phyloP scores from a whole-genome alignment of 2,888 invertebrate genomes.

The Hyposoter didymator region DNA sequence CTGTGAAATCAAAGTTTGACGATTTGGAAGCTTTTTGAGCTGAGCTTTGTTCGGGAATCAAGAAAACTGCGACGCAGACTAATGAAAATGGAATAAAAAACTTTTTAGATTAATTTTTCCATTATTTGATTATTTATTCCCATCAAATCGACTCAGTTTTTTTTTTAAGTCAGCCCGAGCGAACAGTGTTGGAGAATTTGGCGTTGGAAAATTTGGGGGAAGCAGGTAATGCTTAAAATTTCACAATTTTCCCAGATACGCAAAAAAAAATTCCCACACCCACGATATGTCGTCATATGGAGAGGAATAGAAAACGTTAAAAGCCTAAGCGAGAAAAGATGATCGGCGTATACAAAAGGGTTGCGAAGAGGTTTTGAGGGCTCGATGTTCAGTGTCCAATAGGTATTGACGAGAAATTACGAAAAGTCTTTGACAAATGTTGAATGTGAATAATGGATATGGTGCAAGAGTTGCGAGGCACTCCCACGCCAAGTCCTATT shows the following conservation, averaged over 20 bases:
- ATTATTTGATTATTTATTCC: too few species aligned
- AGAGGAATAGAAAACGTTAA: background rate
- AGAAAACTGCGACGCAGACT: too few species aligned
- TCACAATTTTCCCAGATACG: slow-evolving; percentile 1
- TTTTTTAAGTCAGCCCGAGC: too few species aligned
- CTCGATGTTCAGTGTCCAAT: slow-evolving; percentile 17
- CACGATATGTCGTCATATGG: slow-evolving; percentile 30
- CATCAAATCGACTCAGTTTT: too few species aligned
- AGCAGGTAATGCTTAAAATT: background rate
- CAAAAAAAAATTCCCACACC: slow-evolving; percentile 53
- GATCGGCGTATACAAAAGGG: slow-evolving; percentile 47
- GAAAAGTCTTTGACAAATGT: slow-evolving; percentile 45
- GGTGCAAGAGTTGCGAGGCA: slow-evolving; percentile 63
- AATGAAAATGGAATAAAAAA: too few species aligned
- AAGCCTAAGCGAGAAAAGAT: slow-evolving; percentile 6
- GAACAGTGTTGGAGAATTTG: too few species aligned
- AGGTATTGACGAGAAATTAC: slow-evolving; percentile 60
- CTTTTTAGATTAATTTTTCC: too few species aligned
- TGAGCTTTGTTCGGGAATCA: too few species aligned
- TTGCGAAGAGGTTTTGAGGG: slow-evolving; percentile 18
- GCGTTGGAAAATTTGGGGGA: too few species aligned
- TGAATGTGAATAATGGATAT: slow-evolving; percentile 30
- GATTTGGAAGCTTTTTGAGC: too few species aligned
- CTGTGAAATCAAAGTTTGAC: too few species aligned
- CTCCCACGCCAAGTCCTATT: slow-evolving; percentile 69